Conservation (phyloP, 2,888 invertebrate genomes). For the Tetragnatha montana region DNA sequence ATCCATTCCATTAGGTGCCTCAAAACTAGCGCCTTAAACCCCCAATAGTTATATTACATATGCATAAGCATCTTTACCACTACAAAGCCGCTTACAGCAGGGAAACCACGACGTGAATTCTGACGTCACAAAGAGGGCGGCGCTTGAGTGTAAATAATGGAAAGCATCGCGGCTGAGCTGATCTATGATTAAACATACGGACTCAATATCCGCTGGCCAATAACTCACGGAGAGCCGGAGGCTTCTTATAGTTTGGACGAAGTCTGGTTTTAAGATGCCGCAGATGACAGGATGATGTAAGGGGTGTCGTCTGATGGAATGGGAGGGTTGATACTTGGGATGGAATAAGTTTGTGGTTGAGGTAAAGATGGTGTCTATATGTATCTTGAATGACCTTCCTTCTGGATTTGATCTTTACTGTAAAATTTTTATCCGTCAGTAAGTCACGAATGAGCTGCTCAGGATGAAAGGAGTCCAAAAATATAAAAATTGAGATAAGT, state of each 20-base stretch:
- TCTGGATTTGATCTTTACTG: too few species aligned
- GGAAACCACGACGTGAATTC: constrained; percentile 1
- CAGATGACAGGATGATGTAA: constrained; percentile 21
- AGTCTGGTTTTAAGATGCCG: not conserved
- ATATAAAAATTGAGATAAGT: too few species aligned
- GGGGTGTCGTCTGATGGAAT: not conserved
- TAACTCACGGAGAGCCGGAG: constrained; percentile 29
- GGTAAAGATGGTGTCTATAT: too few species aligned
- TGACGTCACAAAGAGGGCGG: constrained; percentile 37
- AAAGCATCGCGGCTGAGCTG: constrained; percentile 28
- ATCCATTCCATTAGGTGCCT: not conserved
- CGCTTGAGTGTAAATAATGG: constrained; percentile 38
- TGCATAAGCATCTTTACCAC: not conserved
- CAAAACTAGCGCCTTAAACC: constrained; percentile 3
- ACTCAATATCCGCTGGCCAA: constrained; percentile 42
- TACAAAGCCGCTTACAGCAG: constrained; percentile 4
- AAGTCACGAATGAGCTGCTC: too few species aligned
- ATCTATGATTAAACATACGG: constrained; percentile 52
- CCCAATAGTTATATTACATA: not conserved
- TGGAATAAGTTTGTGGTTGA: not conserved
- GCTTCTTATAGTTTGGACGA: constrained; percentile 11
- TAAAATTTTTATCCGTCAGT: too few species aligned
- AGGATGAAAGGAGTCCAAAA: too few species aligned
- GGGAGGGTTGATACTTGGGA: not conserved
- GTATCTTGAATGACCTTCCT: too few species aligned